A percentile compares a stretch with the other conserved stretches of the same genome.
Evolutionary conservation across 1,140 invertebrate genomes (phyloP).

Genomic region (Drosophila equinoxialis): DNA sequence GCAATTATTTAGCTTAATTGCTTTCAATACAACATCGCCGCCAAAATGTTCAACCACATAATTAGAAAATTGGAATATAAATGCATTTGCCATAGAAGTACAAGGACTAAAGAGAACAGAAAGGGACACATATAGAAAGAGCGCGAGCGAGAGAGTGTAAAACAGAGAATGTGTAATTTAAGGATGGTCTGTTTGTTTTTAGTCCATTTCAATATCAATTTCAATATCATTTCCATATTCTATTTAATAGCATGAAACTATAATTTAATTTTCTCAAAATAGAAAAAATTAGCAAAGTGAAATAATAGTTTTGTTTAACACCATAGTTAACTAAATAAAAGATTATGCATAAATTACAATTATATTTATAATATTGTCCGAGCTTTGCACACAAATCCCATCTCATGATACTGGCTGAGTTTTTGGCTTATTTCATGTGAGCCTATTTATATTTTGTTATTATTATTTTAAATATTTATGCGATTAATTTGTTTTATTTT

Average conservation of each 20-base stretch:
- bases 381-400: constrained; percentile 53
- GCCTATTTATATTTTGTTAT: constrained; percentile 37
- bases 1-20: constrained; percentile 72
- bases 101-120: not conserved
- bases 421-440: not conserved
- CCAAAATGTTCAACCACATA: constrained; percentile 60
- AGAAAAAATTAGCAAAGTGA: constrained; percentile 1
- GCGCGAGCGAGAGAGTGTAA: not conserved
- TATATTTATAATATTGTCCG: constrained; percentile 34
- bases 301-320: not conserved
- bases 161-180: not conserved
- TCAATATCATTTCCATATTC: constrained; percentile 1
- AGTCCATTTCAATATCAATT: not conserved
- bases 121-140: not conserved
- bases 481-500: constrained; percentile 42
- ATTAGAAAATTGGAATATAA: constrained; percentile 70
- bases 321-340: constrained; percentile 22
- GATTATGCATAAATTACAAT: constrained; percentile 37
- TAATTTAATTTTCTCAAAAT: constrained; percentile 16
- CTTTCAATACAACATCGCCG: constrained; percentile 55
- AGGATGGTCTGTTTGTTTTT: not conserved
- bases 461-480: constrained; percentile 66
- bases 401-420: constrained; percentile 5
- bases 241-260: not conserved
- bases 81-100: constrained; percentile 40